These are phyloP conservation scores for Pogonocherus hispidulus DNA, from an alignment of 2,888 invertebrate genomes.

Conservation along the genomic window DNA sequence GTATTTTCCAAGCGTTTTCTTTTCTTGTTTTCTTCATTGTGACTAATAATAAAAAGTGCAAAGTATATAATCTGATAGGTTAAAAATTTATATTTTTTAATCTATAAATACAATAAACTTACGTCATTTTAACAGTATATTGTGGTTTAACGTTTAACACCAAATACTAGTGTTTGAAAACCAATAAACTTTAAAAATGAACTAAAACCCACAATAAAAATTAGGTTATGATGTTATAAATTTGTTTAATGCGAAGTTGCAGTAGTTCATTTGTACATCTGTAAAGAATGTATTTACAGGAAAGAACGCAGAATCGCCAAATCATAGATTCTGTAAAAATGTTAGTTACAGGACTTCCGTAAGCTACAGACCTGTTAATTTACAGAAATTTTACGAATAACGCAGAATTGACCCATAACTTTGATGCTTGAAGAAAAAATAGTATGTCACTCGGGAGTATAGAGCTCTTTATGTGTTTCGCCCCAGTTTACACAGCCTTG, in stretches of 20 bases:
- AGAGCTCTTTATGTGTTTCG: too few relatives aligned
- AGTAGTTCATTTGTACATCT: not conserved
- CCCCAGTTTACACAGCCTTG: too few relatives aligned
- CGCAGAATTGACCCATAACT: too few relatives aligned
- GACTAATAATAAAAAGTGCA: not conserved
- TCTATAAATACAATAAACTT: not conserved
- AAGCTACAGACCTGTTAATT: not conserved
- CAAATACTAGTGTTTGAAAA: too few relatives aligned
- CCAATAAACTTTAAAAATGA: too few relatives aligned
- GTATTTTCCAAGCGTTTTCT: not conserved
- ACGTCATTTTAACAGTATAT: not conserved
- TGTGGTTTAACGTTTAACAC: too few relatives aligned
- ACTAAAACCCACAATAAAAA: not conserved
- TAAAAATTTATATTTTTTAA: not conserved
- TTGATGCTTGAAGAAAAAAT: too few relatives aligned
- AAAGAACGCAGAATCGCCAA: not conserved
- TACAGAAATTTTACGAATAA: too few relatives aligned
- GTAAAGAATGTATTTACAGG: not conserved
- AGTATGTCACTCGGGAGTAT: too few relatives aligned
- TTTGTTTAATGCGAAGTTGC: constrained; percentile 1
- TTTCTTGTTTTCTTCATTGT: not conserved
- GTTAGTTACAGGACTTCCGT: not conserved
- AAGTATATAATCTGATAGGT: too few relatives aligned
- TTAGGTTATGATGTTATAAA: not conserved
- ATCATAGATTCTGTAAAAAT: not conserved